Conservation (phyloP, 1,140 invertebrate genomes). For the Drosophila nigromelanica region DNA sequence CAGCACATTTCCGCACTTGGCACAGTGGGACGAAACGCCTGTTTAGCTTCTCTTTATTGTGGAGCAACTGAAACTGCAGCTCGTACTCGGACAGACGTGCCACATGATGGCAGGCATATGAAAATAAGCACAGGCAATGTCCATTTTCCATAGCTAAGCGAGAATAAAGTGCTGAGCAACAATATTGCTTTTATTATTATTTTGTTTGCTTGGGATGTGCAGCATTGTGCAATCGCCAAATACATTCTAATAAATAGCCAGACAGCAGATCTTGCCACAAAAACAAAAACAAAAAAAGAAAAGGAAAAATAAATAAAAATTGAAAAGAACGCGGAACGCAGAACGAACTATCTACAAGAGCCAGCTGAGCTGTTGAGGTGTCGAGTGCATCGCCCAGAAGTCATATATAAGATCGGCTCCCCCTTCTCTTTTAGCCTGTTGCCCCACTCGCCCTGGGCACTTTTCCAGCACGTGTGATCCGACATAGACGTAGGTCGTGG, state of each 20-base stretch:
- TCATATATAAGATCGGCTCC: background rate
- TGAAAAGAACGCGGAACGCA: constrained; percentile 23
- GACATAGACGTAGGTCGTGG: constrained; percentile 69
- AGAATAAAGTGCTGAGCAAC: constrained; percentile 38
- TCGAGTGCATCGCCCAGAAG: constrained; percentile 62
- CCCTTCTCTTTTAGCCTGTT: background rate
- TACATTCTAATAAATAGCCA: constrained; percentile 74
- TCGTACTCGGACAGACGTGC: constrained; percentile 22
- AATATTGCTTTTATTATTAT: constrained; percentile 38
- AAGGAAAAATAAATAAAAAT: constrained; percentile 42
- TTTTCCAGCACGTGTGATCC: constrained; percentile 21
- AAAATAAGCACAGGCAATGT: constrained; percentile 9
- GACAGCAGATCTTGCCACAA: constrained; percentile 49
- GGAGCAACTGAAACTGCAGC: constrained; percentile 24
- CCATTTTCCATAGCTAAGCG: constrained; percentile 10
- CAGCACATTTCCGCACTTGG: constrained; percentile 64
- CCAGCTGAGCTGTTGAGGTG: constrained; percentile 62
- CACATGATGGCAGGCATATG: constrained; percentile 48
- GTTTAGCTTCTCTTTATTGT: constrained; percentile 48
- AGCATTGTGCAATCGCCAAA: constrained; percentile 63
- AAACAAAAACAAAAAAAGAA: too few relatives aligned
- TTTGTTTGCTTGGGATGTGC: constrained; percentile 7
- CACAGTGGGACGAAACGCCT: constrained; percentile 65
- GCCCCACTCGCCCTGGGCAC: background rate
- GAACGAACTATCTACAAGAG: constrained; percentile 35